Evolutionary conservation across 2,888 invertebrate species (phyloP), one percentile per base, ranked within the genome.

Genomic region (Exocentrus adspersus): DNA sequence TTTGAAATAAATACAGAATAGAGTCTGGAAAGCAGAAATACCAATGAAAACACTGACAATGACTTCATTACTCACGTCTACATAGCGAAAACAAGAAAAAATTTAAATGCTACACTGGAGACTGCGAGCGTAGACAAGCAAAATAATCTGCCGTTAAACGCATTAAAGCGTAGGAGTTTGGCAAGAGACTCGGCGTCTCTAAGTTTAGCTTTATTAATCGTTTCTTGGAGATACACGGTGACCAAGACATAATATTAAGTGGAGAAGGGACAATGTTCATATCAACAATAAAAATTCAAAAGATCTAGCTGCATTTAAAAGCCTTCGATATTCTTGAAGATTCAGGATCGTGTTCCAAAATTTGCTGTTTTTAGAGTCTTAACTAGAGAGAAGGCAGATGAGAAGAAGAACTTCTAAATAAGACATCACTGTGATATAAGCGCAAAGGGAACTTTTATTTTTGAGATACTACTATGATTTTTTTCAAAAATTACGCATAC

Each of bases 91-190:
- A 24, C 16, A 63, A 59, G 54, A 60, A 57, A 60, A 65, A 64
- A 59, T 51, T 41, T 19, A 42, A 61, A 64, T 57, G 45, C 48
- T 67, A 56, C 64, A 60, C 60, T 64, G 60, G 64, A 52, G 62
- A 67, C 62, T 62, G 64, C 67, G 57, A 62, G 58, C 56, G 56
- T 62, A 67, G 64, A 64, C 64, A 62, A 64, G 62, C 60, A 60
- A 64, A 67, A 64, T 67, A 64, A 67, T 62, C 62, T 62, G 62
- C 64, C 51, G 64, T 67, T 64, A 60, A 67, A 58, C 60, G 64
- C 56, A 57, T 50, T 57, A 60, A 21, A 41, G 67, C 64, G 67
- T 67, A 67, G 67, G 67, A 46, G 67, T 67, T 67, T 67, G 64
- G 67, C 64, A 64, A 58, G 42, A 57, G 62, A 48, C 62, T 48